Base-by-base conservation (phyloP, 2,888 invertebrate genomes). In the Invenusta paracnida region DNA sequence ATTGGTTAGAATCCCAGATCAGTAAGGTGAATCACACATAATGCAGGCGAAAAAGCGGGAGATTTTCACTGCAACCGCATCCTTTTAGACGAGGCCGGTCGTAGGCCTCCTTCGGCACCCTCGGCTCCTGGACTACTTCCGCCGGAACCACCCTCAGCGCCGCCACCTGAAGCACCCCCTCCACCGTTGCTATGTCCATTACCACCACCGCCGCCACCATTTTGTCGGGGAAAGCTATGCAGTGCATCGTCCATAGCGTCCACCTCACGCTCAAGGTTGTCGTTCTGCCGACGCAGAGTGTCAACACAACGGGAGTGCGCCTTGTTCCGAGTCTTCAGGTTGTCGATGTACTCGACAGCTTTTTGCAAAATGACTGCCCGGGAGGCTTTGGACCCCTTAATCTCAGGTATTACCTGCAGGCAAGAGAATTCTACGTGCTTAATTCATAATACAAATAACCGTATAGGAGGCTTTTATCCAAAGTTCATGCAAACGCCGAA, bases 321-420 rank as follows among this genome's bases (percentile, higher is more conserved):
- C 30, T 30, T 81, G 79, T 85, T 85, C 23, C 81, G 30, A 11
- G 29, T 30, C n/a, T 85, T 73, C 11, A 86, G 30, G 17, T 85
- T 79, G 23, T 85, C 85, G 27, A 86, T 86, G 67, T 73, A 81
- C 2, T 86, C 86, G 25, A 86, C 86, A 17, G 86, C 86, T 30
- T 83, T 67, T 29, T 86, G 86, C 0, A 86, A 28, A n/a, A 86
- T 86, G 0, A 86, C 85, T 2, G 85, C 86, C 2, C 86, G 86
- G 28, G 86, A 86, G 17, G 86, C 86, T 66, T 86, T 86, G 27
- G 86, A 81, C 23, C 85, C 86, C 30, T 81, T 83, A 27, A 87
- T 81, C 82, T 31, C 84, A 25, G 83, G 85, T 31, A 85, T 87
- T 31, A 82, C 30, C 23, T 85, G 28, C 48, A 48, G 48, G 17